Evolutionary conservation across 2,113 vertebrate species (phyloP).

Genomic region (Lota lota): DNA sequence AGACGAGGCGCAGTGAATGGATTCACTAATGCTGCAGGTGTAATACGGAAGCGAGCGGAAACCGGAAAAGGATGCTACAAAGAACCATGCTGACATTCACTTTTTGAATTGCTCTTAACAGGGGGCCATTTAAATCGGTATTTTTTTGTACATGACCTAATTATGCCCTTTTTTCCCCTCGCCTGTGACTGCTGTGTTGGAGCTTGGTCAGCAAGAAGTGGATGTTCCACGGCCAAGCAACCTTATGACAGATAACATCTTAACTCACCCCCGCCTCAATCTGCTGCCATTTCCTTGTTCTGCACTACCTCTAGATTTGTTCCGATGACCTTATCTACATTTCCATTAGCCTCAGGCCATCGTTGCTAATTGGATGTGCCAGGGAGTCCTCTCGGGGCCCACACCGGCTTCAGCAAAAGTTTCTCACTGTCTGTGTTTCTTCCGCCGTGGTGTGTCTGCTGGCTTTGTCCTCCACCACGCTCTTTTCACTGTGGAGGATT

Average conservation of each 20-base stretch:
- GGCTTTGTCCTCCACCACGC: slow-evolving; percentile 22
- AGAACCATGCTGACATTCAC: slow-evolving; percentile 41
- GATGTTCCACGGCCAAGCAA: slow-evolving; percentile 7
- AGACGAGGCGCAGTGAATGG: slow-evolving; percentile 30
- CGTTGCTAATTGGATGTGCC: slow-evolving; percentile 55
- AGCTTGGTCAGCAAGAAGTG: slow-evolving; percentile 58
- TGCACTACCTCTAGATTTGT: slow-evolving; percentile 53
- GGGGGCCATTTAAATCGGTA: slow-evolving; percentile 27
- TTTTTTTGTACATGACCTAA: slow-evolving; percentile 50
- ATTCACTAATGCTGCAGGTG: no score
- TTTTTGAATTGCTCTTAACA: slow-evolving; percentile 36
- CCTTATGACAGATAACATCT: slow-evolving; percentile 54
- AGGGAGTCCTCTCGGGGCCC: slow-evolving; percentile 3
- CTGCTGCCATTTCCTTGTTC: slow-evolving; percentile 49
- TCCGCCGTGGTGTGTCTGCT: background rate
- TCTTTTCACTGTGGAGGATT: background rate
- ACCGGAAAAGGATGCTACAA: no score
- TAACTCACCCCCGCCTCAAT: slow-evolving; percentile 42
- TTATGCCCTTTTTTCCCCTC: slow-evolving; percentile 27
- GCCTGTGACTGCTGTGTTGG: background rate
- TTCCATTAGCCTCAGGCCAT: slow-evolving; percentile 54
- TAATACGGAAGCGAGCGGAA: no score
- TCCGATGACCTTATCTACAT: slow-evolving; percentile 59
- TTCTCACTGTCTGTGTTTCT: no score
- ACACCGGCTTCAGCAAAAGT: background rate